Evolutionary conservation across 23 tunicate species (phyloP).

Genomic region (Styela clava): DNA sequence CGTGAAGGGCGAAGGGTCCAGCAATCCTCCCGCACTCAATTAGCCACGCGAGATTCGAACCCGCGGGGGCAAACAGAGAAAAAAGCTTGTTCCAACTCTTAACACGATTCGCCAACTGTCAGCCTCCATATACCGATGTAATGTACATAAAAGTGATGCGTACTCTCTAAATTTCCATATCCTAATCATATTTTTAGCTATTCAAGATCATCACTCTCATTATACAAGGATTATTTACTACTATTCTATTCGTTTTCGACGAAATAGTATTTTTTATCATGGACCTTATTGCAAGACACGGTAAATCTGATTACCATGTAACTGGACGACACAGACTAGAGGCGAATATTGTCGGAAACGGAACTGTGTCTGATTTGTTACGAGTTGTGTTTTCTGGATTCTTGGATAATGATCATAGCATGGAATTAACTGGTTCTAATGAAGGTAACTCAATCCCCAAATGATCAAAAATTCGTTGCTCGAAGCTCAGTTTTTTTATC

Average conservation of each 20-base stretch:
- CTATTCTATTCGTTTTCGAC: conserved; percentile 54
- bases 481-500: too few relatives aligned
- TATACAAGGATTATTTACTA: conserved; percentile 39
- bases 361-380: conserved; percentile 52
- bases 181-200: conserved; percentile 31
- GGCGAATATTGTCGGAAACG: conserved; percentile 53
- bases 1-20: too few relatives aligned
- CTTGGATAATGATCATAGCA: conserved; percentile 51
- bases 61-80: too few relatives aligned
- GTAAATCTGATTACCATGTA: conserved; percentile 32
- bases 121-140: too few relatives aligned
- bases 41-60: too few relatives aligned
- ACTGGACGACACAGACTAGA: conserved; percentile 56
- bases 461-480: neutral
- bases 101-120: too few relatives aligned
- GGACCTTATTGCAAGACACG: conserved; percentile 55
- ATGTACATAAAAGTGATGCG: too few relatives aligned
- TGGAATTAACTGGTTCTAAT: conserved; percentile 37
- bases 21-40: too few relatives aligned
- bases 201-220: conserved; percentile 49
- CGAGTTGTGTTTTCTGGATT: conserved; percentile 49
- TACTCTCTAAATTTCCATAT: too few relatives aligned
- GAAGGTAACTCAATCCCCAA: conserved; percentile 34
- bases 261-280: conserved; percentile 44
- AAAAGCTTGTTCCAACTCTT: too few relatives aligned